Base-by-base conservation (phyloP, 1,140 invertebrate species). In the Hormaphis cornu region DNA sequence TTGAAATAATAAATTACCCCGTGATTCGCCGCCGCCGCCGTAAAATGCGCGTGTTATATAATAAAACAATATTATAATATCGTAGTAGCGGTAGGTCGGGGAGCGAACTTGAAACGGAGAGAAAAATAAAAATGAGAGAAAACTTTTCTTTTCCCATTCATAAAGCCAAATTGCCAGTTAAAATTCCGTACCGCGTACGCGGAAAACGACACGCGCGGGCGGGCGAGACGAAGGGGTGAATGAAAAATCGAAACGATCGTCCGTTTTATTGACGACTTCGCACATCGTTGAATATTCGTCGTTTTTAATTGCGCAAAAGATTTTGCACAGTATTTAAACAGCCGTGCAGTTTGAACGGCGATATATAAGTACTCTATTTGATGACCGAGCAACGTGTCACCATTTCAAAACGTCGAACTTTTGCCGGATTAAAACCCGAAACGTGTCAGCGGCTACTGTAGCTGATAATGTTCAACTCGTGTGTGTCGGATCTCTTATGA, bases 81-180 rank as follows among this genome's bases (percentile, higher is more conserved):
- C n/a, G n/a, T n/a, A 66, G 61, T 66, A 66, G 61, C 18, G 61
- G 61, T 66, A 66, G 61, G 61, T 66, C 61, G 24, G 42, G 61
- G 30, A 3, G 30, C 44, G 61, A 48, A 63, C 59, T 63, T 63
- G 59, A 48, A 63, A 63, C 20, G 26, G n/a, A n/a, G 14, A 22
- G 35, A 50, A 66, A 66, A 50, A 66, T 66, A 66, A 66, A 66
- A 66, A 66, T 26, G 61, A 42, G 61, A 44, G 61, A 66, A 66
- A 66, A 66, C 40, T 66, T 66, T 66, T 66, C n/a, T n/a, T 48
- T 28, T 50, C 28, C 14, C 61, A 66, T 66, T 66, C 61, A 66
- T 48, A 24, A 50, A 12, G 7, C 28, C 50, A 66, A 66, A 66
- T 66, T 66, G 61, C 61, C 50, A 66, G 61, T 66, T 66, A 66